These are phyloP conservation scores for Nesoenas mayeri DNA, from an alignment of 2,113 vertebrate genomes.

Conservation along the genomic window DNA sequence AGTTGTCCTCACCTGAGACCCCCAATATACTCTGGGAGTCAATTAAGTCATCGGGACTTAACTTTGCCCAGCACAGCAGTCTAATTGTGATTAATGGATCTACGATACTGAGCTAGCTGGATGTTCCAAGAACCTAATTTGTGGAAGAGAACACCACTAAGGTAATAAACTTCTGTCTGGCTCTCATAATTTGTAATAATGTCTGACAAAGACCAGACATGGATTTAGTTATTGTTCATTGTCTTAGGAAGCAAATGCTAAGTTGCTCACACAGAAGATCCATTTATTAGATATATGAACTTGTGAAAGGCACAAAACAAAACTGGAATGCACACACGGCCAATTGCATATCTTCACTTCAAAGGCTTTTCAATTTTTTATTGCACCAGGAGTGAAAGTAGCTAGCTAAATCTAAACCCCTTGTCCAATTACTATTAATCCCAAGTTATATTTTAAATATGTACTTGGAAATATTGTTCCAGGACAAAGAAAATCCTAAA, in stretches of 20 bases:
- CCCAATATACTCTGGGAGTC: not conserved
- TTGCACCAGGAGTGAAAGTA: not conserved
- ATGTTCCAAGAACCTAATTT: conserved; percentile 50
- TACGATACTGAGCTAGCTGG: not conserved
- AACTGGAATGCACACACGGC: not conserved
- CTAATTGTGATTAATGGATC: conserved; percentile 54
- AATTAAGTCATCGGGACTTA: not conserved
- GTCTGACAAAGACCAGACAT: conserved; percentile 47
- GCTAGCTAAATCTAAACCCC: not conserved
- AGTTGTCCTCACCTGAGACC: not conserved
- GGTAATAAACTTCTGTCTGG: conserved; percentile 47
- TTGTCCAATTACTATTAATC: not conserved
- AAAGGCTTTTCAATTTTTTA: not conserved
- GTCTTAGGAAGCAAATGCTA: conserved; percentile 47
- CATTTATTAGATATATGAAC: conserved; percentile 52
- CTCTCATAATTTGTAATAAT: conserved; percentile 58
- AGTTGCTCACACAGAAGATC: conserved; percentile 29
- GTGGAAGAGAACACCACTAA: conserved; percentile 10
- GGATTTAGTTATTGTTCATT: conserved; percentile 47
- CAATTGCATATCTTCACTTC: not conserved
- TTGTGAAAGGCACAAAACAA: conserved; percentile 27
- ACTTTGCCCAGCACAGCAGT: not conserved
- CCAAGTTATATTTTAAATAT: not conserved
- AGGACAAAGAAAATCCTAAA: conserved; percentile 10
- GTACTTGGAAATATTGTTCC: not conserved